These are phyloP conservation scores for Odontophorus gujanensis DNA, from an alignment of 2,113 vertebrate genomes.

Conservation along the genomic window DNA sequence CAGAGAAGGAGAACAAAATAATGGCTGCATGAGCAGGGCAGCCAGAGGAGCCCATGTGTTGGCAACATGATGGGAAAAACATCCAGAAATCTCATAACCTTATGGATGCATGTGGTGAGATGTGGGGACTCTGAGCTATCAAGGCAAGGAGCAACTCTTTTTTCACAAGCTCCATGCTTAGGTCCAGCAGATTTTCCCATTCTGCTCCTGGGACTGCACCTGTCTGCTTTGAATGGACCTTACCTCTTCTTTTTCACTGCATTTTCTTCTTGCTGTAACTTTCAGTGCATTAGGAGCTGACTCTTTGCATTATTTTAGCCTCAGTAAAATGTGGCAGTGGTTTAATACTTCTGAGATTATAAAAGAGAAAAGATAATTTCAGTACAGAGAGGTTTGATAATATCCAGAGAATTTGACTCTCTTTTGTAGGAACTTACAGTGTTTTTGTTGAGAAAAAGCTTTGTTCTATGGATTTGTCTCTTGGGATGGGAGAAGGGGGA, in stretches of 20 bases:
- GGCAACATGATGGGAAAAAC: background rate
- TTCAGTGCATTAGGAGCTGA: background rate
- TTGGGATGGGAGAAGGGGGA: background rate
- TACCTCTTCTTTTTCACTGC: background rate
- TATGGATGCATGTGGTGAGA: background rate
- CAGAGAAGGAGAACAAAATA: background rate
- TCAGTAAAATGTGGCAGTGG: background rate
- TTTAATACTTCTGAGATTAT: background rate
- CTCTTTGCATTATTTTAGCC: background rate
- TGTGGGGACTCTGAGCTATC: background rate
- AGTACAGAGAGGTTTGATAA: background rate
- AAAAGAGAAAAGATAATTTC: background rate
- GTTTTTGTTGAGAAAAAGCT: background rate
- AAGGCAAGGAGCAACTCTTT: background rate
- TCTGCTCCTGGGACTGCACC: background rate
- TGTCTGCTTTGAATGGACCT: background rate
- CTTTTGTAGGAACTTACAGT: background rate
- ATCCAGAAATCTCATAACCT: background rate
- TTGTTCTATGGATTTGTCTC: background rate
- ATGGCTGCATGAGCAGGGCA: background rate
- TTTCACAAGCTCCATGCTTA: background rate
- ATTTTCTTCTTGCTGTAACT: background rate
- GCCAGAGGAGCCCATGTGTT: fast-evolving
- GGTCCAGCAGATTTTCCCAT: background rate
- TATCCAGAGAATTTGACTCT: background rate